Percentiles rank a stretch among this genome's conserved stretches.
phyloP scores from a whole-genome alignment of 2,888 invertebrate genomes.

The Timema podura region DNA sequence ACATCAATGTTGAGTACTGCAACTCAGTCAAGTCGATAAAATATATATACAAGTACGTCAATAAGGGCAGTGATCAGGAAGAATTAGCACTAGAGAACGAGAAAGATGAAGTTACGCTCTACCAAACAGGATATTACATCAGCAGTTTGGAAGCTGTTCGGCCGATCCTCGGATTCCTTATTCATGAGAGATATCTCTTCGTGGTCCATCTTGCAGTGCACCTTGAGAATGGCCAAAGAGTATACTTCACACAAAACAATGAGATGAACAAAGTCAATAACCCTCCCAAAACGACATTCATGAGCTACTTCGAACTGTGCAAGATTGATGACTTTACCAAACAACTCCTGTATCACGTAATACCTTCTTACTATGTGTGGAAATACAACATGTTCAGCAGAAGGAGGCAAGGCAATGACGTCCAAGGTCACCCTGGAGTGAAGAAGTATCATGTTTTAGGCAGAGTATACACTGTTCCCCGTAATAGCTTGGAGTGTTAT shows the following conservation, averaged over 20 bases:
- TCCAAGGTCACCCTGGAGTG: background rate
- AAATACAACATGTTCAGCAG: slow-evolving; percentile 29
- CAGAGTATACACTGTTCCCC: background rate
- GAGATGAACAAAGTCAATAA: slow-evolving; percentile 23
- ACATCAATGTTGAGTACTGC: slow-evolving; percentile 33
- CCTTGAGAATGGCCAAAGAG: slow-evolving; percentile 30
- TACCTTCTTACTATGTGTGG: slow-evolving; percentile 37
- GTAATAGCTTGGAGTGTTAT: background rate
- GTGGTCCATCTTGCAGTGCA: slow-evolving; percentile 16
- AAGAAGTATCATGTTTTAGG: background rate
- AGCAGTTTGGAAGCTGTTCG: too few relatives aligned
- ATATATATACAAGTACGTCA: slow-evolving; percentile 34
- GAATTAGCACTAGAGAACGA: slow-evolving; percentile 22
- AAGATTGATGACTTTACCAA: slow-evolving; percentile 39
- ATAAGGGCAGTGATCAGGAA: slow-evolving; percentile 33
- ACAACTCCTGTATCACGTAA: slow-evolving; percentile 39
- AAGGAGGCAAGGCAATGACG: slow-evolving; percentile 19
- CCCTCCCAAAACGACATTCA: slow-evolving; percentile 37
- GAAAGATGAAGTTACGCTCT: slow-evolving; percentile 25
- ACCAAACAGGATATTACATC: too few relatives aligned
- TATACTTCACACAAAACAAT: slow-evolving; percentile 5
- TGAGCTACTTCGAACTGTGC: slow-evolving; percentile 39
- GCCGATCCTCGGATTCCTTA: too few relatives aligned
- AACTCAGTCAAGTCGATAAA: slow-evolving; percentile 1
- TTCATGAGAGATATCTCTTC: background rate